Evolutionary conservation across 2,797 vertebrate genomes (phyloP), one percentile per base, ranked within the genome.

Genomic region (Tenualosa ilisha): DNA sequence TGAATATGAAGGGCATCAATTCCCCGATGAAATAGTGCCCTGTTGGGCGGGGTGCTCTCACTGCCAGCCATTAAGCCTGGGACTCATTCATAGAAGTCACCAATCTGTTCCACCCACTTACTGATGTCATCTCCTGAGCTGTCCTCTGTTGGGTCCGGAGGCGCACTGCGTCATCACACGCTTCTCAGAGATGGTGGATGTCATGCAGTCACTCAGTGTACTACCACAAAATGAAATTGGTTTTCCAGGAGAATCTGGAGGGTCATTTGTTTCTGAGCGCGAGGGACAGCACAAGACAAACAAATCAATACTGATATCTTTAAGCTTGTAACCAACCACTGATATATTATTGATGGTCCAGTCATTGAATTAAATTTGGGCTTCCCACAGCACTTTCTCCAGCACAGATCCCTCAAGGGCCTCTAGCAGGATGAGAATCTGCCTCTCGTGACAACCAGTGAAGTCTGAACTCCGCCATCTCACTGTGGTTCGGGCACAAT

Each of bases 231-330:
- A 93, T 93, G 15, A 93, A 93, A 93, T 93, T 88, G 89, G 87
- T 90, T 94, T 86, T 89, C 89, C 75, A 79, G 91, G 89, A 89
- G 89, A 90, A 81, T 56, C 84, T 4, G 84, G 89, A 89, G 90
- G 87, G 89, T 91, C 88, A 94, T 95, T 94, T 91, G 90, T 95
- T 93, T 93, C 91, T 85, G 43, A 83, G 90, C 92, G 91, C 88
- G 89, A 93, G 91, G 93, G 92, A 88, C 90, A 89, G 90, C 90
- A 91, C 89, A 90, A 89, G 93, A 95, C 91, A 84, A 92, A 89
- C 87, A 88, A 93, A 96, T 94, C 94, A 88, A 95, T 94, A 93
- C 88, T 91, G 91, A 94, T 94, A 92, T 94, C 87, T 94, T 94
- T 94, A 94, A 94, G 90, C 92, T 75, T 88, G 84, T 92, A 93